Evolutionary conservation across 2,888 invertebrate genomes (phyloP), one percentile per base, ranked within the genome.

Genomic region (Galerucella nymphaeae): DNA sequence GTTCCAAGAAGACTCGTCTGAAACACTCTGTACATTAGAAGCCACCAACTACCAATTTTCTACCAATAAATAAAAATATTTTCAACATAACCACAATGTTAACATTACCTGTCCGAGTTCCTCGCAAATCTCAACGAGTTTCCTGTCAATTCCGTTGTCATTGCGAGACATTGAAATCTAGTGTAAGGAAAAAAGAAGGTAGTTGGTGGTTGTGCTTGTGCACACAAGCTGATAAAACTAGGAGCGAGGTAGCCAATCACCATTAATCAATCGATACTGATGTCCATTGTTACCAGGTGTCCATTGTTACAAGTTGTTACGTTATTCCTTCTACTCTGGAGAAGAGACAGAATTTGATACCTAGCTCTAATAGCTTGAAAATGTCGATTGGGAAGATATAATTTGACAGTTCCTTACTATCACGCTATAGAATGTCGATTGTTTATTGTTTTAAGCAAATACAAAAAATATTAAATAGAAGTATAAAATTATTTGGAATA

Each of bases 261-360:
- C 80, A 81, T 81, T 80, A 77, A 81, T 81, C 80, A 81, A 75
- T 70, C 70, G 64, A 70, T 76, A 78, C 77, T 78, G 77, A 75
- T 76, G 79, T 76, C 78, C 74, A 77, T 78, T 79, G 78, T 79
- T 77, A 72, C 61, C 50, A 73, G 63, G 42, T 71, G 73, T 75
- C 61, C 61, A 62, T 62, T 75, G 73, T 74, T 74, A 75, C 76
- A 76, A 63, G 74, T 71, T 68, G 70, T 74, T 73, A 65, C 62
- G 67, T 64, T 64, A 64, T 42, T 71, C 18, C 38, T 64, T 45
- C 45, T 55, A 50, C 58, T 53, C 57, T 63, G 30, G 57, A 70
- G 45, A 38, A 38, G 14, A 70, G 70, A 70, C 64, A 63, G 67
- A 61, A 61, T 71, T 70, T 61, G 63, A 74, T 71, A 71, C 67